Evolutionary conservation across 2,888 invertebrate species (phyloP).

Genomic region (Callosobruchus maculatus): DNA sequence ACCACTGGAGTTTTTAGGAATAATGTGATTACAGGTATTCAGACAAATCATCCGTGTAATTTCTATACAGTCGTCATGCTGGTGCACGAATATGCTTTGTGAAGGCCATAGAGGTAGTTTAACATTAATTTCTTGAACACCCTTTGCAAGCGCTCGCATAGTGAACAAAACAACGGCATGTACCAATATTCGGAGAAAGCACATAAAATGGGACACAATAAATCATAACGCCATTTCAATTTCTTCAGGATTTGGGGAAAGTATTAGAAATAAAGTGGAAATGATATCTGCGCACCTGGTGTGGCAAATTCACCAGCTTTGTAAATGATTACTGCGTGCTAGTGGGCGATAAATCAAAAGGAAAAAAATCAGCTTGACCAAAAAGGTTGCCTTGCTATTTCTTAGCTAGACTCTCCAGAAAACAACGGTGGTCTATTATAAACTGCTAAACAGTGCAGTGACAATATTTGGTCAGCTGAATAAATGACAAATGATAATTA

Average conservation of each 20-base stretch:
- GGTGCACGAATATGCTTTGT: too few relatives aligned
- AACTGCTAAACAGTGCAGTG: too few relatives aligned
- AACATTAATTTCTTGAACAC: too few relatives aligned
- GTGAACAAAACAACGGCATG: background rate
- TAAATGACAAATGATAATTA: too few relatives aligned
- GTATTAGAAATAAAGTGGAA: background rate
- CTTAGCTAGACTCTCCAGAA: background rate
- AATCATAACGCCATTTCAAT: background rate
- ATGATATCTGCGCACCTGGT: background rate
- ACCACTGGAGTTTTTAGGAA: too few relatives aligned
- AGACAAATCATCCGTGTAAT: too few relatives aligned
- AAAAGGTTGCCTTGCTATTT: background rate
- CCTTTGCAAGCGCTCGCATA: too few relatives aligned
- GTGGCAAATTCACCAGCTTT: background rate
- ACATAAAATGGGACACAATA: background rate
- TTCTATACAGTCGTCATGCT: too few relatives aligned
- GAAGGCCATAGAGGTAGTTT: too few relatives aligned
- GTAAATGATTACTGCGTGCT: background rate
- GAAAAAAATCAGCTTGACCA: background rate
- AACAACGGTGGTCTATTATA: too few relatives aligned
- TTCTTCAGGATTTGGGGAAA: background rate
- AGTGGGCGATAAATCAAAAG: background rate
- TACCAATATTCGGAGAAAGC: background rate
- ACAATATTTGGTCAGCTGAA: too few relatives aligned
- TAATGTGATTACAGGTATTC: too few relatives aligned